Evolutionary conservation across 2,888 invertebrate genomes (phyloP).

Genomic region (Agelastica alni): DNA sequence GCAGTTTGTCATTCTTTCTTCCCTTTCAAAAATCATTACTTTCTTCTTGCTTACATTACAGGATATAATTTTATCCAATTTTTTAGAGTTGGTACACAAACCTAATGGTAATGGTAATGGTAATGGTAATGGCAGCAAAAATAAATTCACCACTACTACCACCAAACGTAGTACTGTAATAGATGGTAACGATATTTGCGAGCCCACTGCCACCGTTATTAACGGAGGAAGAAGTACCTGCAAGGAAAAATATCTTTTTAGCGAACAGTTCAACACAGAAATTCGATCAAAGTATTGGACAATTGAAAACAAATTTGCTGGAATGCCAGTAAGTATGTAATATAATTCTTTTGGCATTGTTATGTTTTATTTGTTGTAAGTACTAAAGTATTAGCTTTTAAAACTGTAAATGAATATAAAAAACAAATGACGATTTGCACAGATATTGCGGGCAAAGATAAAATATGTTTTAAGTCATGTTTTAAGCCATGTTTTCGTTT

Average conservation of each 20-base stretch:
- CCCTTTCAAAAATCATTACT: too few relatives aligned
- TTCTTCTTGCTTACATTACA: too few relatives aligned
- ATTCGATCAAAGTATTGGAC: conserved; percentile 48
- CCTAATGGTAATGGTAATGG: neutral
- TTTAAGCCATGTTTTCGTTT: too few relatives aligned
- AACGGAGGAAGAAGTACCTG: conserved; percentile 49
- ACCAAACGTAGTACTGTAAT: neutral
- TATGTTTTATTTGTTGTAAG: too few relatives aligned
- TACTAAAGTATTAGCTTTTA: too few relatives aligned
- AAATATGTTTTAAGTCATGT: too few relatives aligned
- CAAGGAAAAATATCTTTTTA: conserved; percentile 64
- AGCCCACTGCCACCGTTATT: conserved; percentile 12
- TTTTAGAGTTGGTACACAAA: conserved; percentile 7
- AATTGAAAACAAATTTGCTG: conserved; percentile 58
- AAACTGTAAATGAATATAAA: too few relatives aligned
- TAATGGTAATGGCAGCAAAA: neutral
- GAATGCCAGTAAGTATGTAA: conserved; percentile 61
- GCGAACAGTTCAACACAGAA: conserved; percentile 54
- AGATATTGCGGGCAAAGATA: too few relatives aligned
- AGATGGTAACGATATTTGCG: conserved; percentile 3
- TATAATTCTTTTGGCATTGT: too few relatives aligned
- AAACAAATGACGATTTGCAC: too few relatives aligned
- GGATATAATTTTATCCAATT: too few relatives aligned
- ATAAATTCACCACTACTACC: neutral
- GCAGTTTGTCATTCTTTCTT: too few relatives aligned